Evolutionary conservation across 1,140 invertebrate species (phyloP), one percentile per base, ranked within the genome.

Genomic region (Ceratina australensis): DNA sequence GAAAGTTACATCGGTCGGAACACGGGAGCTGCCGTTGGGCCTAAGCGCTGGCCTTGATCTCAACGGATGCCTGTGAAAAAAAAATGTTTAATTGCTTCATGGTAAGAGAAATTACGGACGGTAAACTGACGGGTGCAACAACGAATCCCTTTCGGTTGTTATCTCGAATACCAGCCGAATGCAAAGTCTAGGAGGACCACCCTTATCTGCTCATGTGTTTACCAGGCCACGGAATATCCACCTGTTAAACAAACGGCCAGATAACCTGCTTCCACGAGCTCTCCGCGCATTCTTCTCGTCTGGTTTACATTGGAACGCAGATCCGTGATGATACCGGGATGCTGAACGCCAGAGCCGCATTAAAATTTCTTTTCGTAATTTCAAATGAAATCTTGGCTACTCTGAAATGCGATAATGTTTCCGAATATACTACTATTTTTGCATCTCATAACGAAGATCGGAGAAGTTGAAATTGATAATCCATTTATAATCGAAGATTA

Each of bases 31-130:
- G 33, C 26, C 16, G 16, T 26, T 52, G 50, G 65, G 52, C 60
- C 72, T 83, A 83, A 86, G 78, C 77, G 72, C 56, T 28, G 57
- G 65, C 65, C 74, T 28, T 42, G 76, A 59, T 60, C 33, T 42
- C 33, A 10, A 42, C 33, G 33, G 56, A 59, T 64, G n/a, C 57
- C 49, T 26, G 47, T 42, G 60, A 49, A 77, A 85, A 77, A 85
- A 81, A 79, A 83, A 75, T 80, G 65, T 86, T 86, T 85, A 86
- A 85, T 86, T 85, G 78, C 75, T 76, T 80, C 50, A 57, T 81
- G 83, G 79, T 77, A 76, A 80, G 81, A 83, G 81, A 82, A 82
- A 79, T 79, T 76, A 76, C 65, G 68, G 33, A 33, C 49, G 78
- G 61, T 15, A n/a, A 24, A 49, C 75, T 22, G 68, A 72, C 66